Evolutionary conservation across 1,140 invertebrate species (phyloP), one percentile per base, ranked within the genome.

Genomic region (Galleria mellonella): DNA sequence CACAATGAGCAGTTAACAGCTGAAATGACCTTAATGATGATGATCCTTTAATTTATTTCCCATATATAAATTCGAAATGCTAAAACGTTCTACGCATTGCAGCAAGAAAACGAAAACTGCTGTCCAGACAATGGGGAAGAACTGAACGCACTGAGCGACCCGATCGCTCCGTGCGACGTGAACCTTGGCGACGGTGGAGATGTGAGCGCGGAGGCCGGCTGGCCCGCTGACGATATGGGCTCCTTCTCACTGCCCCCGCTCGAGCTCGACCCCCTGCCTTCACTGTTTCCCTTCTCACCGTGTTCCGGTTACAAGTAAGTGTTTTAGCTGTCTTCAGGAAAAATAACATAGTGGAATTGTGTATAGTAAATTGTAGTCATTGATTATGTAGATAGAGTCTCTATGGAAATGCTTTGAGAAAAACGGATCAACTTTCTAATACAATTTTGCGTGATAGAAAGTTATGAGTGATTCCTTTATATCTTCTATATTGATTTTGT

Each of bases 171-270:
- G 28, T 74, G 79, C 61, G 71, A 79, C 42, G 66, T 71, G 33
- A 64, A 47, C 23, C 62, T 74, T n/a, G 70, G 35, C n/a, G 46
- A 63, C 31, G 73, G 29, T 2, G 27, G 14, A 72, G 51, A 23
- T 23, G 67, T 67, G 65, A 65, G 43, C 53, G 67, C 62, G 65
- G 17, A 87, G 74, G 63, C 88, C 58, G 17, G 2, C 6, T 2
- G 17, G 17, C 93, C 92, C 90, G 83, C 88, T 29, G 92, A 94
- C 76, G 93, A 94, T 62, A 94, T 94, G 92, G 92, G 91, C 17
- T 93, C 92, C 12, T 94, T 94, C 77, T 92, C 92, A 0, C 70
- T 94, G 35, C 91, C 91, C 31, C 90, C 92, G 1, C 81, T 94
- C 35, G 93, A 95, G 59, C 82, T 94, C 56, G 93, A 94, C 61